phyloP scores from a whole-genome alignment of 2,888 invertebrate genomes.

The Schizotus pectinicornis region DNA sequence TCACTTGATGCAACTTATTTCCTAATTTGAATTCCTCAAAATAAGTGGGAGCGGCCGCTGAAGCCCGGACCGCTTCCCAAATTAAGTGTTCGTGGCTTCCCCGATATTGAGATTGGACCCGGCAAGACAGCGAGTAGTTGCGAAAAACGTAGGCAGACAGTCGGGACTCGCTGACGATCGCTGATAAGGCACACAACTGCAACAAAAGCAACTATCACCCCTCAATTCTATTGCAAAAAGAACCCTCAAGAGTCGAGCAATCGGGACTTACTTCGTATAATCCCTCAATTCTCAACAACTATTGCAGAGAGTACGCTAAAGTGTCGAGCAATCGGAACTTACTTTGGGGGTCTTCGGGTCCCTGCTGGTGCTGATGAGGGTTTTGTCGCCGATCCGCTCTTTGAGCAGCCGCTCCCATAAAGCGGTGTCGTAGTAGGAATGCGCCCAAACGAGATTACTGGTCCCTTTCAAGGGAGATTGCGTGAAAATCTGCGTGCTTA shows the following conservation, averaged over 20 bases:
- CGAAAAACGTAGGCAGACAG: slow-evolving; percentile 82
- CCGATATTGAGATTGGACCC: slow-evolving; percentile 70
- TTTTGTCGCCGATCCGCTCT: slow-evolving; percentile 66
- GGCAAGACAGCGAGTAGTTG: slow-evolving; percentile 77
- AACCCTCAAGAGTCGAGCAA: too few species aligned
- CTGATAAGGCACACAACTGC: slow-evolving; percentile 77
- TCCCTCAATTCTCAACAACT: too few species aligned
- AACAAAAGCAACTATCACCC: slow-evolving; percentile 23
- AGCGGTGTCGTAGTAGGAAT: slow-evolving; percentile 85
- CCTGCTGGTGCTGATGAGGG: slow-evolving; percentile 65
- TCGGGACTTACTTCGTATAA: too few species aligned
- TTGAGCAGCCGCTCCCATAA: slow-evolving; percentile 80
- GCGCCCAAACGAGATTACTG: slow-evolving; percentile 77
- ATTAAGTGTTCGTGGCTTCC: slow-evolving; percentile 72
- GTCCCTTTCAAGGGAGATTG: slow-evolving; percentile 71
- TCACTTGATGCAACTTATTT: slow-evolving; percentile 70
- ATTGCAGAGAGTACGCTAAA: too few species aligned
- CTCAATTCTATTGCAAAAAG: too few species aligned
- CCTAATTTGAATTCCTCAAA: slow-evolving; percentile 80
- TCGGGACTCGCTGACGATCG: slow-evolving; percentile 76
- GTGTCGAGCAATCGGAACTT: too few species aligned
- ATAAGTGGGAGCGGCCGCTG: slow-evolving; percentile 90
- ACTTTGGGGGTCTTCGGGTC: slow-evolving; percentile 65
- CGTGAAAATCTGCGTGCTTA: slow-evolving; percentile 70
- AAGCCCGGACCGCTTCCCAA: slow-evolving; percentile 87